Base-by-base conservation (phyloP, 37 sponge, comb jelly and placozoan species). In the Spongilla lacustris region DNA sequence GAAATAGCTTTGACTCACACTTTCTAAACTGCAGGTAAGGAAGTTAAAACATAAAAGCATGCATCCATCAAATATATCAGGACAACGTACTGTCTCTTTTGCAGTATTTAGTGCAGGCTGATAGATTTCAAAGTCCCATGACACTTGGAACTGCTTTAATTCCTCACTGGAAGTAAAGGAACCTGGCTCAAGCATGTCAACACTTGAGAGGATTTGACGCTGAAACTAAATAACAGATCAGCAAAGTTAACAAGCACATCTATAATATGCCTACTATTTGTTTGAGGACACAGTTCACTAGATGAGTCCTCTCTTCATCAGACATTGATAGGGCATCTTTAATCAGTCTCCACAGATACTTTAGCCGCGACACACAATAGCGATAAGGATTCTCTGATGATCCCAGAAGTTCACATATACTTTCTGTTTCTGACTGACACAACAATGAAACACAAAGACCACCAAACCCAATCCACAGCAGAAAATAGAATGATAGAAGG, bases 341-440 rank as follows among this genome's bases (percentile, higher is more conserved):
- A 87, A 97, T 88, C 81, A 86, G 86, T 68, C 88, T 74, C 97
- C 97, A 97, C 37, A 94, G 49, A 0, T 90, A 90, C 67, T 81
- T 67, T 81, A 97, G 71, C 72, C 95, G 95, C 17, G 85, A 81
- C n/a, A 97, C 69, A 67, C 97, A 97, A 87, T 94, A 97, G 2
- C 97, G 67, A 12, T 92, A 66, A 19, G 94, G 86, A 79, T 85
- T 71, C 97, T 95, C 94, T 14, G 90, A 93, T 0, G 97, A 97
- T 49, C 94, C 88, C 19, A 92, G 19, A 30, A 34, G 87, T 30
- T 92, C 96, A 32, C 84, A 87, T 12, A 96, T 84, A 17, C 3
- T 68, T 25, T 79, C 74, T 12, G 97, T 85, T 22, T 84, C 71
- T 9, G 91, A 89, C 32, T 91, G 90, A 36, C 93, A 90, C 37